These are phyloP conservation scores for Charadrius vociferus DNA, from an alignment of 2,113 vertebrate species.

Conservation along the genomic window DNA sequence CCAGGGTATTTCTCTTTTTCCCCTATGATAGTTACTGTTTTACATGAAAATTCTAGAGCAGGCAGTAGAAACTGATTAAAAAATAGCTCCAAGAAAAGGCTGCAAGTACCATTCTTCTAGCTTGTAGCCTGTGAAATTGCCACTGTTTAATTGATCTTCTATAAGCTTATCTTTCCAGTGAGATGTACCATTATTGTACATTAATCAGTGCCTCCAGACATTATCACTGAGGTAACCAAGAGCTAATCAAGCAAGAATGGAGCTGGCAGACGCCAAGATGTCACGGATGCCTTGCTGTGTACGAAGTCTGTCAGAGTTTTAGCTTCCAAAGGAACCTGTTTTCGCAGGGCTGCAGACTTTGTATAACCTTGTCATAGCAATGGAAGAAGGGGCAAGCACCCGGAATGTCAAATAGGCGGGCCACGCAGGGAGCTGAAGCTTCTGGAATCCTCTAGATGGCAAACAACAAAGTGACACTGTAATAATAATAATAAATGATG, in stretches of 20 bases:
- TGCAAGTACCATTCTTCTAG: constrained; percentile 50
- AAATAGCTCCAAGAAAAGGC: constrained; percentile 57
- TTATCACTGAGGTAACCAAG: constrained; percentile 77
- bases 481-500: background rate
- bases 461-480: background rate
- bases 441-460: background rate
- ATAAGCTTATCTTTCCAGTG: constrained; percentile 77
- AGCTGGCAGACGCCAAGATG: constrained; percentile 66
- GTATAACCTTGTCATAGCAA: constrained; percentile 68
- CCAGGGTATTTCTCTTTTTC: constrained; percentile 8
- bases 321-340: constrained; percentile 59
- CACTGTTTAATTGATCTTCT: constrained; percentile 73
- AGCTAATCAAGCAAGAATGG: constrained; percentile 72
- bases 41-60: constrained; percentile 46
- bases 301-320: constrained; percentile 62
- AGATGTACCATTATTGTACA: constrained; percentile 77
- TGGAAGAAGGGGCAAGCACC: constrained; percentile 7
- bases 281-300: constrained; percentile 69
- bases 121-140: constrained; percentile 70
- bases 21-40: constrained; percentile 17
- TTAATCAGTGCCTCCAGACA: constrained; percentile 78
- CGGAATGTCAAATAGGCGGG: background rate
- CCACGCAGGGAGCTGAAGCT: background rate
- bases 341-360: constrained; percentile 44
- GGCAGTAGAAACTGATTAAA: constrained; percentile 42